Evolutionary conservation across 2,888 invertebrate genomes (phyloP), one percentile per base, ranked within the genome.

Genomic region (Auanema freiburgensis): DNA sequence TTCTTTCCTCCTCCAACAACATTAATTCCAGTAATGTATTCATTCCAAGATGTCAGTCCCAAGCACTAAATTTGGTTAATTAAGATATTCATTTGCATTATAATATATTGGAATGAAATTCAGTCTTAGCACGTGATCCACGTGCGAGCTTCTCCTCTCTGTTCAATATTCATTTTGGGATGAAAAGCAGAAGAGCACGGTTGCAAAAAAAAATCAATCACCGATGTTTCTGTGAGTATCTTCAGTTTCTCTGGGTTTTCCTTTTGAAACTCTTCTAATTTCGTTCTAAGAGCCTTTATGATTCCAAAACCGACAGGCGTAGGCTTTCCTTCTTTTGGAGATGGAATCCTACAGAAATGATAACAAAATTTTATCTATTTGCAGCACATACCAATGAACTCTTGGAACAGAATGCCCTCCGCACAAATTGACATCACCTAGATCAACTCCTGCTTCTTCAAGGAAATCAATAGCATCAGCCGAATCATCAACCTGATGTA

Each of bases 271-370:
- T 71, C 65, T 18, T 73, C 57, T 12, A 83, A 44, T 16, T 71
- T 63, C 14, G 66, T 59, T 56, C 72, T 71, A 50, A 83, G 63
- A 10, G 77, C 72, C n/a, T 74, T 71, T 62, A 83, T 83, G 55
- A 83, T 83, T 33, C 77, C 77, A 53, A 83, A 73, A 40, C 83
- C 83, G 50, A 83, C 81, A 1, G 83, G 83, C 55, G 76, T 66
- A 2, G 83, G 82, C 58, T 75, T 71, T 46, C 83, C 83, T 56
- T 83, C 83, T 61, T 83, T 83, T 23, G 82, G 82, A 5, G 80
- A 79, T n/a, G 82, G 82, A 57, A 83, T 71, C 80, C 77, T 80
- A 40, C n/a, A 57, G 57, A 16, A 43, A n/a, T 14, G 24, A 23
- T 21, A 23, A 23, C 18, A 14, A 23, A 46, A 46, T 18, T 46